Evolutionary conservation across 2,113 vertebrate genomes (phyloP).

Genomic region (Saccopteryx bilineata): DNA sequence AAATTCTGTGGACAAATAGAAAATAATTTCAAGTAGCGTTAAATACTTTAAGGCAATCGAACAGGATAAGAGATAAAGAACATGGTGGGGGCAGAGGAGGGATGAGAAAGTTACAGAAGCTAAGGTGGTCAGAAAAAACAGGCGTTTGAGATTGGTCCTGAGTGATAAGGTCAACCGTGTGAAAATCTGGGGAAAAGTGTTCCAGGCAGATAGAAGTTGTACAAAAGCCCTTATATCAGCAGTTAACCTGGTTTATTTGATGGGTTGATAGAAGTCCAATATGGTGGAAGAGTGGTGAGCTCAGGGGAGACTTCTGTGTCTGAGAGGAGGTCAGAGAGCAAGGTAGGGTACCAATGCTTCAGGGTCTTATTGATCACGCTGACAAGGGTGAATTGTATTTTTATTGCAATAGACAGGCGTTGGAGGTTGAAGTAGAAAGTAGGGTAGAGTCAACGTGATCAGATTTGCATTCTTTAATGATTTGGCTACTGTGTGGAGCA

Average conservation of each 20-base stretch:
- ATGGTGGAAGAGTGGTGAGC: not conserved
- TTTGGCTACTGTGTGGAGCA: not conserved
- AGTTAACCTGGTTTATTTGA: not conserved
- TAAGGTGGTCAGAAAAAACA: not conserved
- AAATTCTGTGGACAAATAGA: not conserved
- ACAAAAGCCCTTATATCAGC: not conserved
- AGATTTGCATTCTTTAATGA: not conserved
- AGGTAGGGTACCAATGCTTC: fast-evolving
- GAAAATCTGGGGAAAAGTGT: not conserved
- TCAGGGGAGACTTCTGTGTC: not conserved
- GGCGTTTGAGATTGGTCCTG: not conserved
- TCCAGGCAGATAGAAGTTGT: not conserved
- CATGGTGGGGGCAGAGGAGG: not conserved
- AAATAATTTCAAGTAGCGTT: not conserved
- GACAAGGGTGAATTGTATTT: not conserved
- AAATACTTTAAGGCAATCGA: not conserved
- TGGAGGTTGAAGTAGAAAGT: not conserved
- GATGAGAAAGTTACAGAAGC: not conserved
- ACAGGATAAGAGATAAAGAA: not conserved
- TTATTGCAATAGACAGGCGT: not conserved
- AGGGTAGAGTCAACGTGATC: not conserved
- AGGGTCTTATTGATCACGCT: too few species aligned
- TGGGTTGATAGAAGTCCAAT: not conserved
- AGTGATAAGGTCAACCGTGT: not conserved
- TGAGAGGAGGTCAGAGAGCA: not conserved